These are phyloP conservation scores for Drosophila crucigera DNA, from an alignment of 2,888 invertebrate species.

Conservation along the genomic window DNA sequence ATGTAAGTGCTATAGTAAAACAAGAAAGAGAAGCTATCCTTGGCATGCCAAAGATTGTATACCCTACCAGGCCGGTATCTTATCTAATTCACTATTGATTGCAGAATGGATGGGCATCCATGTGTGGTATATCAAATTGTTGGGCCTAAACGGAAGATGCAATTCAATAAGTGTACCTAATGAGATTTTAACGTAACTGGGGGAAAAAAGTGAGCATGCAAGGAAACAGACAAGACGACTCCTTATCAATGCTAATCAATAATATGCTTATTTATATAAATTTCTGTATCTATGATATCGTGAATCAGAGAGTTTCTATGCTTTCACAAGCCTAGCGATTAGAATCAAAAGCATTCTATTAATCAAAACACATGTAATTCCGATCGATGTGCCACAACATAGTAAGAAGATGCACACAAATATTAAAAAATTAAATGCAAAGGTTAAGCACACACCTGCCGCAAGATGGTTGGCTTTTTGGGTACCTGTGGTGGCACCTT, in stretches of 20 bases:
- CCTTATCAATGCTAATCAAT: background rate
- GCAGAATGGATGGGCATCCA: background rate
- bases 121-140: background rate
- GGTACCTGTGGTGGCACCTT: slow-evolving; percentile 84
- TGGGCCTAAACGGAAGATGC: background rate
- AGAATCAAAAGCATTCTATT: background rate
- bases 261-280: background rate
- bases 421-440: slow-evolving; percentile 11
- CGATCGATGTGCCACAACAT: background rate
- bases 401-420: background rate
- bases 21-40: background rate
- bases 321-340: background rate
- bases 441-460: slow-evolving; percentile 75
- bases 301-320: background rate
- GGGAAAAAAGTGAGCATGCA: background rate
- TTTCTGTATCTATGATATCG: background rate
- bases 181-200: background rate
- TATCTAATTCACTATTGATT: background rate
- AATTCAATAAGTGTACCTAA: background rate
- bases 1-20: slow-evolving; percentile 1
- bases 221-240: background rate
- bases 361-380: background rate
- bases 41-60: background rate
- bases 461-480: slow-evolving; percentile 82
- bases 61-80: background rate